A percentile compares a stretch with the other conserved stretches of the same genome.
These are phyloP conservation scores for Emydoidea blandingii DNA, from an alignment of 2,797 vertebrate species.

Conservation along the genomic window DNA sequence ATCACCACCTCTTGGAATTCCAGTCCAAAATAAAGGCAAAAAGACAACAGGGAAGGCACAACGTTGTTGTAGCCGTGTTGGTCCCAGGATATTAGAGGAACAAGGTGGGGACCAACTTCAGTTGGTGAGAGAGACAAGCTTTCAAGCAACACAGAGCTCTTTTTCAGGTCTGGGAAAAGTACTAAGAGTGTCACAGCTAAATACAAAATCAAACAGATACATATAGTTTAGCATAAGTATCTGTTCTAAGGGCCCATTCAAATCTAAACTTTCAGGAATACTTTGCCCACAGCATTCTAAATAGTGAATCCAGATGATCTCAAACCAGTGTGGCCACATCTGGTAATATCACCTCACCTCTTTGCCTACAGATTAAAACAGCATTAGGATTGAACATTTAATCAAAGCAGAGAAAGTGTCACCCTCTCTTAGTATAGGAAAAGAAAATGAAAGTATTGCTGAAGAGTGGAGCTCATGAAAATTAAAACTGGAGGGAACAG, in stretches of 20 bases:
- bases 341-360: background rate
- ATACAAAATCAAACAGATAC: background rate
- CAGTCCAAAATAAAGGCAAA: background rate
- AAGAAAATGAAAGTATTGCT: background rate
- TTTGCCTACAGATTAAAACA: background rate
- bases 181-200: background rate
- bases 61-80: background rate
- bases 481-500: background rate
- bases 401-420: background rate
- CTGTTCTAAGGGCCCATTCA: background rate
- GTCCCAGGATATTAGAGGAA: background rate
- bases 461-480: background rate
- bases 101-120: background rate
- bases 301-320: background rate
- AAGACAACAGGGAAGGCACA: background rate
- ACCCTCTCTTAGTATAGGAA: background rate
- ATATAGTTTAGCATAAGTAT: background rate
- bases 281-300: background rate
- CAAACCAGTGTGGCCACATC: background rate
- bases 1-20: background rate
- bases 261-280: background rate
- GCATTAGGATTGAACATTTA: background rate
- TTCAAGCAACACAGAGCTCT: background rate
- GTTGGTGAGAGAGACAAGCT: background rate
- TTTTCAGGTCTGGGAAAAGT: background rate